Evolutionary conservation across 2,797 vertebrate species (phyloP).

Genomic region (Dallia pectoralis): DNA sequence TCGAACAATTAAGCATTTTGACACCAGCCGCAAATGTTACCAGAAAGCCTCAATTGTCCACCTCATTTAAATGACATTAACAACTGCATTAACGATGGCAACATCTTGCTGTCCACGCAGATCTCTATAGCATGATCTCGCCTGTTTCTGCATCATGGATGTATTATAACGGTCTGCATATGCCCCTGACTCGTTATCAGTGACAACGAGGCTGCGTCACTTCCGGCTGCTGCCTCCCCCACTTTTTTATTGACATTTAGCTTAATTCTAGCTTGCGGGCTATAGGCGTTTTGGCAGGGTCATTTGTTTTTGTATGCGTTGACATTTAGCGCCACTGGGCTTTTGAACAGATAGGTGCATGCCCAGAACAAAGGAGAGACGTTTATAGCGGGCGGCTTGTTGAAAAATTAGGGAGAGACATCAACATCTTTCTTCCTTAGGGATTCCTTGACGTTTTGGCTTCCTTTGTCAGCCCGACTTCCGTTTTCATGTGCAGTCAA

Average conservation of each 20-base stretch:
- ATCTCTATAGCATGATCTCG: no score
- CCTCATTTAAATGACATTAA: no score
- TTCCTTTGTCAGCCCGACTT: constrained; percentile 81
- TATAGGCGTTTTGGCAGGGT: constrained; percentile 9
- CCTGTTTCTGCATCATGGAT: no score
- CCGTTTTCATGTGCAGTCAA: constrained; percentile 73
- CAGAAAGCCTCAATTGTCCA: no score
- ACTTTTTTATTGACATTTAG: constrained; percentile 16
- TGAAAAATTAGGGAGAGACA: constrained; percentile 40
- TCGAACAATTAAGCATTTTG: no score
- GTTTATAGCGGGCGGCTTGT: constrained; percentile 10
- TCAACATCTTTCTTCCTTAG: constrained; percentile 14
- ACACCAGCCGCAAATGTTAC: no score
- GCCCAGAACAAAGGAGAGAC: not conserved
- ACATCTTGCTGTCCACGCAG: not conserved
- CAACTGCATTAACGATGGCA: not conserved
- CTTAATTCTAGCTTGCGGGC: constrained; percentile 25
- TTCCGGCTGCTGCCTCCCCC: constrained; percentile 30
- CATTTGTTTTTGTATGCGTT: constrained; percentile 19
- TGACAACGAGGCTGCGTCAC: constrained; percentile 17
- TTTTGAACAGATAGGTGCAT: constrained; percentile 7
- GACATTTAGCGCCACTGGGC: constrained; percentile 1
- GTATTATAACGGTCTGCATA: no score
- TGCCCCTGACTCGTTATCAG: not conserved
- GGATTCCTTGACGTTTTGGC: constrained; percentile 49